Evolutionary conservation across 2,797 vertebrate species (phyloP).

Genomic region (Diplodus puntazzo): DNA sequence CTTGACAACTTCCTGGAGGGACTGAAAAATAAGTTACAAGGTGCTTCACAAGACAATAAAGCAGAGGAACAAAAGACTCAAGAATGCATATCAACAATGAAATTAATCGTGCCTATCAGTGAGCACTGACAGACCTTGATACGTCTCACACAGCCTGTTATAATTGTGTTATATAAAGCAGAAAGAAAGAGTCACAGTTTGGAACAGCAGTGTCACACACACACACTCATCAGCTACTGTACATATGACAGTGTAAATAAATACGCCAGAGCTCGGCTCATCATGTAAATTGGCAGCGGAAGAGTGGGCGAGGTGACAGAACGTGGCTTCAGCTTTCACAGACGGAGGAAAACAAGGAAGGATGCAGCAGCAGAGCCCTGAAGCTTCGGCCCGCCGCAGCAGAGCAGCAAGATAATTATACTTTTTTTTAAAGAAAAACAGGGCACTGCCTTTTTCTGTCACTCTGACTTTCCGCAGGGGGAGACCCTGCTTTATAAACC

Average conservation of each 20-base stretch:
- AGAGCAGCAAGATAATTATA: slow-evolving; percentile 28
- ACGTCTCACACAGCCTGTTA: slow-evolving; percentile 21
- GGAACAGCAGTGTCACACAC: slow-evolving; percentile 48
- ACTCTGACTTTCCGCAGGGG: slow-evolving; percentile 41
- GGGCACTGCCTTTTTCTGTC: slow-evolving; percentile 46
- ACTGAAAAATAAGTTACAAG: not conserved
- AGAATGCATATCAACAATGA: not conserved
- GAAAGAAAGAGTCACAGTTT: slow-evolving; percentile 51
- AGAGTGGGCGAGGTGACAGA: slow-evolving; percentile 65
- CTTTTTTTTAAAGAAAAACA: slow-evolving; percentile 33
- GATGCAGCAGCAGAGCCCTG: slow-evolving; percentile 44
- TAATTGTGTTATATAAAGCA: slow-evolving; percentile 56
- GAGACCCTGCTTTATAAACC: slow-evolving; percentile 27
- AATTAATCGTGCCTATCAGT: slow-evolving; percentile 9
- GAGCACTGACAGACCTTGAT: slow-evolving; percentile 22
- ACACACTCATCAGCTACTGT: slow-evolving; percentile 52
- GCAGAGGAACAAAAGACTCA: not conserved
- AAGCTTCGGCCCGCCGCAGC: slow-evolving; percentile 37
- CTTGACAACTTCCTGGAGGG: no score
- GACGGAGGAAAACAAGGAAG: slow-evolving; percentile 38
- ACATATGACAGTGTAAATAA: slow-evolving; percentile 67
- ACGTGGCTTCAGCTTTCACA: slow-evolving; percentile 60
- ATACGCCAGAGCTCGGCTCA: slow-evolving; percentile 55
- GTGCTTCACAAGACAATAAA: not conserved
- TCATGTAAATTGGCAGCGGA: slow-evolving; percentile 67